Evolutionary conservation across 2,888 invertebrate genomes (phyloP).

Genomic region (Epirrita christyi): DNA sequence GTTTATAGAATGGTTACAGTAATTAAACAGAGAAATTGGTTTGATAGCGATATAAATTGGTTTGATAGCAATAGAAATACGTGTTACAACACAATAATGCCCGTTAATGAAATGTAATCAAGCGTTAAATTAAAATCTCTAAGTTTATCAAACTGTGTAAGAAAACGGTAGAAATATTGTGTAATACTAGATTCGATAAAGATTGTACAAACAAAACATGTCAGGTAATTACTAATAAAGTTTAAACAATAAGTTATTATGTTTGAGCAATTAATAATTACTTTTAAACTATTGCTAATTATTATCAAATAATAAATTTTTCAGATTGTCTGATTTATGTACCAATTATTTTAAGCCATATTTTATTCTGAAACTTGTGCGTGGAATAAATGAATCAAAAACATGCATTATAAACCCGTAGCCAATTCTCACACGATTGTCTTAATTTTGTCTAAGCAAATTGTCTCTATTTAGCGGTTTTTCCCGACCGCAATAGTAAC

Average conservation of each 20-base stretch:
- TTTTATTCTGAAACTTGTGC: too few relatives aligned
- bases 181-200: conserved; percentile 17
- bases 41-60: conserved; percentile 59
- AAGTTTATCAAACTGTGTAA: conserved; percentile 47
- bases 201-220: conserved; percentile 11
- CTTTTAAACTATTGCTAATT: too few relatives aligned
- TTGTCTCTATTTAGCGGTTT: conserved; percentile 10
- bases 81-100: conserved; percentile 64
- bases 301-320: too few relatives aligned
- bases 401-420: too few relatives aligned
- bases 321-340: too few relatives aligned
- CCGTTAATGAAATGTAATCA: conserved; percentile 69
- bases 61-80: conserved; percentile 63
- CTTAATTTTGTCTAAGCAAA: conserved; percentile 2
- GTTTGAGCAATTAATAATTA: conserved; percentile 1
- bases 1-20: conserved; percentile 63
- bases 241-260: conserved; percentile 17
- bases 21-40: conserved; percentile 69
- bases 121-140: conserved; percentile 69
- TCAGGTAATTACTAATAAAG: conserved; percentile 12
- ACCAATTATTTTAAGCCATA: too few relatives aligned
- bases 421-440: neutral
- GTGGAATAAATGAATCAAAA: too few relatives aligned
- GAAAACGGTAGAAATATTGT: conserved; percentile 30
- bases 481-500: conserved; percentile 15